Evolutionary conservation across 1,140 invertebrate species (phyloP), one percentile per base, ranked within the genome.

Genomic region (Lanistes nyassanus): DNA sequence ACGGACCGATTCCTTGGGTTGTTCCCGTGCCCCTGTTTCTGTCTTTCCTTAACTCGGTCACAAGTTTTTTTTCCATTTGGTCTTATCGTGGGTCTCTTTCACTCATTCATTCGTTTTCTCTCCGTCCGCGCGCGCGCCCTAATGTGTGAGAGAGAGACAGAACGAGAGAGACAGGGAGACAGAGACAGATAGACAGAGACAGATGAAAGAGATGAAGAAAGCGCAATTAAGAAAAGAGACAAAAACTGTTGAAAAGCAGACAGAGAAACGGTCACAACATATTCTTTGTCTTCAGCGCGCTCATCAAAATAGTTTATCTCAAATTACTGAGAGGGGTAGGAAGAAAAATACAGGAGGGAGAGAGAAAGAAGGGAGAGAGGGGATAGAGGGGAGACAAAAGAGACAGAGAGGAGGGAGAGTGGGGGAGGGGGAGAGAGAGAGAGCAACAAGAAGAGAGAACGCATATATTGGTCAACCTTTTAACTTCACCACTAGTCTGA

Each of bases 111-210:
- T n/a, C n/a, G n/a, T n/a, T n/a, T n/a, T n/a, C n/a, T n/a, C n/a
- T 64, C 31, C 7, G 23, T 7, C 6, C 19, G n/a, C 6, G 6
- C 34, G 23, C 34, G 4, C 9, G n/a, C 0, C 7, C 34, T 7
- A 26, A 21, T 13, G 29, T 36, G 26, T 19, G 64, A n/a, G 58
- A 60, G 58, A 60, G 58, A 60, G 23, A 60, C n/a, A 60, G 23
- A 60, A 31, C n/a, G 58, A 60, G 58, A 60, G 58, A 60, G 58
- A 60, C 29, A 65, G 26, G 21, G 64, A 65, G 13, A 65, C 29
- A 65, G 58, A 60, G 7, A 60, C 58, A 60, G 58, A 60, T n/a
- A 60, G 58, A 60, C 7, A 60, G 7, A 60, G 7, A 60, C 7
- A 60, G 58, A 60, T n/a, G n/a, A n/a, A n/a, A n/a, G n/a, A 31